Percentiles rank a stretch among this genome's conserved stretches.
Evolutionary conservation across 2,888 invertebrate species (phyloP).

Genomic region (Lepetodrilus schrolli): DNA sequence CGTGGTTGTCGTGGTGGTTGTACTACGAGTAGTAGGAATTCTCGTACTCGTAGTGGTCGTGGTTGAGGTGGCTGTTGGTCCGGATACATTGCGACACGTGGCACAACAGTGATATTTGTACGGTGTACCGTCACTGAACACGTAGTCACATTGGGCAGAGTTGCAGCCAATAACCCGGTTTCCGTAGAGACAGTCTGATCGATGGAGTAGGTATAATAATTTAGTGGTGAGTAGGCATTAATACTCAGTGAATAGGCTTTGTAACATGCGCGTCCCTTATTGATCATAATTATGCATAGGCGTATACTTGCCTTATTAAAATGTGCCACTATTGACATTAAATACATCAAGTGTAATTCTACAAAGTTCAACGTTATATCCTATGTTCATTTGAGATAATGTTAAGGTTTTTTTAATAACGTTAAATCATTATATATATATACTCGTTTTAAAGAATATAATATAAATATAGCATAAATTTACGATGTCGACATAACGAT

Average conservation of each 20-base stretch:
- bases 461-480: too few species aligned
- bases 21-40: not conserved
- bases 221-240: not conserved
- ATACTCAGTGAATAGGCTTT: not conserved
- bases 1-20: constrained; percentile 15
- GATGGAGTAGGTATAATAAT: not conserved
- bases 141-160: not conserved
- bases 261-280: too few species aligned
- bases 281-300: too few species aligned
- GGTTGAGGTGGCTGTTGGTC: not conserved
- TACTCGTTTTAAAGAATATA: too few species aligned
- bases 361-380: too few species aligned
- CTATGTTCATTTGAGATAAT: too few species aligned
- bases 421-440: too few species aligned
- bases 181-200: constrained; percentile 41
- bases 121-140: not conserved
- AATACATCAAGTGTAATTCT: too few species aligned
- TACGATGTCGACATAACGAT: too few species aligned
- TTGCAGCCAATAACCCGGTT: constrained; percentile 32
- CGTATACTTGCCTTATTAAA: too few species aligned
- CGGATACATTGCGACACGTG: constrained; percentile 31
- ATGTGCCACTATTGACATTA: too few species aligned
- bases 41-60: constrained; percentile 1
- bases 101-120: constrained; percentile 39
- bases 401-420: too few species aligned